These are phyloP conservation scores for Globicephala melas DNA, from an alignment of 2,113 vertebrate genomes.

Conservation along the genomic window DNA sequence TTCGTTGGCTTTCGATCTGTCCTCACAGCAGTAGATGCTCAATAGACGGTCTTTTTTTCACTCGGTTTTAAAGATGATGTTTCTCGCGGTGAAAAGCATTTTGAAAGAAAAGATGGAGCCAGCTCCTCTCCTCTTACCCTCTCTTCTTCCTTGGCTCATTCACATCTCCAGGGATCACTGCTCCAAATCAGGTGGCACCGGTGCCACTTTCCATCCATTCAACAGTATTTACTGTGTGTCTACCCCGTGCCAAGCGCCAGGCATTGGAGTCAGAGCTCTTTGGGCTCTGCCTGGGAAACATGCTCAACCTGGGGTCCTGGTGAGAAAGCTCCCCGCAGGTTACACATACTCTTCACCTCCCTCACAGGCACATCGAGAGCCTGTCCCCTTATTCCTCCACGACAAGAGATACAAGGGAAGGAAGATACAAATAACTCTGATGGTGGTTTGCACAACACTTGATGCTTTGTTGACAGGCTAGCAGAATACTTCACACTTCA, in stretches of 20 bases:
- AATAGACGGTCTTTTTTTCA: background rate
- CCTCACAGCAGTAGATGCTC: background rate
- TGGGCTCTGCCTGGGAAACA: background rate
- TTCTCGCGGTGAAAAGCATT: background rate
- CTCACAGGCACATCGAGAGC: background rate
- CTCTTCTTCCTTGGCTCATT: background rate
- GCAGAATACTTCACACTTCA: conserved; percentile 64
- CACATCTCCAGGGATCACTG: background rate
- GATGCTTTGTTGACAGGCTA: conserved; percentile 62
- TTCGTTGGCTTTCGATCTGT: background rate
- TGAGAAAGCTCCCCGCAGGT: background rate
- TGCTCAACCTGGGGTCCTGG: background rate
- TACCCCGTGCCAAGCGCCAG: background rate
- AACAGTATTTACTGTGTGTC: background rate
- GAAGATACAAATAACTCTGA: conserved; percentile 17
- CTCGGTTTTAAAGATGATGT: background rate
- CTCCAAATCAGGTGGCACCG: background rate
- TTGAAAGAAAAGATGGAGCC: background rate
- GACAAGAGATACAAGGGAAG: background rate
- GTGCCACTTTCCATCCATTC: background rate
- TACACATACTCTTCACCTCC: background rate
- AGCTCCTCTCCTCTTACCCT: background rate
- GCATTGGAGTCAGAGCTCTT: background rate
- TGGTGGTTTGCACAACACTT: background rate
- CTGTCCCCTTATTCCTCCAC: background rate